These are phyloP conservation scores for Pipa parva DNA, from an alignment of 2,113 vertebrate species.

Conservation along the genomic window DNA sequence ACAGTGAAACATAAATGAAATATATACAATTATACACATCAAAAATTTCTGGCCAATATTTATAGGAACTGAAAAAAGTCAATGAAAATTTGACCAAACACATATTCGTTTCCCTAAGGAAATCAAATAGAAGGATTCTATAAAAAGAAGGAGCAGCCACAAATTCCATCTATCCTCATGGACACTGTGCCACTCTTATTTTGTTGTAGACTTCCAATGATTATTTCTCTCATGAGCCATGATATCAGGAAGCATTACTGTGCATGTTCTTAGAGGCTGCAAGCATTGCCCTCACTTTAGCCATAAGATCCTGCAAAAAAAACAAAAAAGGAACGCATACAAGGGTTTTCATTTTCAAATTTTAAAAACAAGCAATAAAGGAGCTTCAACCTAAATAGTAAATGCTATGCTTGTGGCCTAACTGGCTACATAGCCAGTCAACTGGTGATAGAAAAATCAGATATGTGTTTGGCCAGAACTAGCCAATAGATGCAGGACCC, in stretches of 20 bases:
- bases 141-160: constrained; percentile 15
- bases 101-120: constrained; percentile 41
- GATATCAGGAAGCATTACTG: constrained; percentile 77
- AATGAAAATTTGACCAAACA: constrained; percentile 60
- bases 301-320: constrained; percentile 86
- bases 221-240: neutral
- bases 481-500: too few relatives aligned
- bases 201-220: neutral
- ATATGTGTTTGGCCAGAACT: too few relatives aligned
- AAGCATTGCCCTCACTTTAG: constrained; percentile 97
- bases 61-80: constrained; percentile 59
- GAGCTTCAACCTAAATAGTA: too few relatives aligned
- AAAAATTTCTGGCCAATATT: constrained; percentile 62
- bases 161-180: neutral
- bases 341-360: too few relatives aligned
- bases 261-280: constrained; percentile 91
- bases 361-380: too few relatives aligned
- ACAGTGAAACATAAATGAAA: constrained; percentile 69
- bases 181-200: neutral
- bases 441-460: too few relatives aligned
- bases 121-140: constrained; percentile 42
- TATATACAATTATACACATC: constrained; percentile 78
- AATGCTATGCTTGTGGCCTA: too few relatives aligned
- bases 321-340: too few relatives aligned
- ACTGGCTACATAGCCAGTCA: too few relatives aligned